Base-by-base conservation (phyloP, 2,888 invertebrate species). In the Hypercompe scribonia region DNA sequence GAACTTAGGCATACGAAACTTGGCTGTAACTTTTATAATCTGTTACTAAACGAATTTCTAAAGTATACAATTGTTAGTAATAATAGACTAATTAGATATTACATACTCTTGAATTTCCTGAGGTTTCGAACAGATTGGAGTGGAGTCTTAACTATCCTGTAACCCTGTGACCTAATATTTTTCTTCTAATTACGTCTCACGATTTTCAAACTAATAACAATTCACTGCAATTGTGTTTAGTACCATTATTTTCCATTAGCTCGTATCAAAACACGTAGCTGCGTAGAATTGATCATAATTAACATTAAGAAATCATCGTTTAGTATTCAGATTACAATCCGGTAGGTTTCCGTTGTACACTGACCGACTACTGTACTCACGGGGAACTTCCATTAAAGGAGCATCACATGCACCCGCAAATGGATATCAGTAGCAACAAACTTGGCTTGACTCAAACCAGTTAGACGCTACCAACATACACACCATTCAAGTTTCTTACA, bases 301-400 rank as follows among this genome's bases (percentile, higher is more conserved):
- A 73, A 61, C 78, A 81, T 77, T 70, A 90, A 86, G 81, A 81
- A 77, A 75, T 82, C 79, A 85, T 83, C 80, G 81, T 80, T 84
- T 84, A 79, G 77, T 78, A 68, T 81, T 80, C 72, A 80, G 65
- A 84, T 81, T 82, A 80, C 65, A 74, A 79, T 79, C 85, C 85
- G 86, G 85, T 68, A 73, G 39, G 72, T 73, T 73, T 73, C 64
- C 68, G 72, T 54, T 39, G 61, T 31, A 61, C 54, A 65, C 58
- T 36, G 65, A 46, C 61, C 34, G 46, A 72, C 31, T 68, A 24
- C 65, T 58, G 82, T 68, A 86, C 87, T 89, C 90, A 88, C 90
- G 91, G 91, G 90, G 87, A 91, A 91, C 90, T 90, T 91, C 91
- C 89, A 88, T 90, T 89, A 85, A 88, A 88, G 81, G 81, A 81